A percentile compares a stretch with the other conserved stretches of the same genome.
phyloP scores from a whole-genome alignment of 2,888 invertebrate genomes.

The Metopia argyrocephala region DNA sequence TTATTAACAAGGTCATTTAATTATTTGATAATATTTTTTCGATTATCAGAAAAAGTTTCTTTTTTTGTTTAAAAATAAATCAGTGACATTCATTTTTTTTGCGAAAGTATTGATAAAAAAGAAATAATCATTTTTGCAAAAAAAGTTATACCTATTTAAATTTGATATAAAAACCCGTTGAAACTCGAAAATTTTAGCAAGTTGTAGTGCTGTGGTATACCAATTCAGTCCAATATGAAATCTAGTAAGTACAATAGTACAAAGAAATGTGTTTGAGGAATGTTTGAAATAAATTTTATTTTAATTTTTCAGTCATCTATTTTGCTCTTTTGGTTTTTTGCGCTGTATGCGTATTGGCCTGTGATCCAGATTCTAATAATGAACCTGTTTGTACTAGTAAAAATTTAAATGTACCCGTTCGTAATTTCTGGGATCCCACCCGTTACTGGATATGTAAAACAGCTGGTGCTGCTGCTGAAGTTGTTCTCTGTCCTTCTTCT shows the following conservation, averaged over 20 bases:
- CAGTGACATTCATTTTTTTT: too few relatives aligned
- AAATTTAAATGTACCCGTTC: slow-evolving; percentile 19
- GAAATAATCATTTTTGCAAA: too few relatives aligned
- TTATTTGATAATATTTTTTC: too few relatives aligned
- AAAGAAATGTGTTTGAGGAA: not conserved
- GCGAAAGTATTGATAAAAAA: too few relatives aligned
- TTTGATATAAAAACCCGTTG: too few relatives aligned
- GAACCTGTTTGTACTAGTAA: slow-evolving; percentile 37
- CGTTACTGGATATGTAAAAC: slow-evolving; percentile 34
- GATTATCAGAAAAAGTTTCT: too few relatives aligned
- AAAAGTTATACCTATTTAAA: too few relatives aligned
- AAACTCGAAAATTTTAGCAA: too few relatives aligned
- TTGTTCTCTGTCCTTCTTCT: not conserved
- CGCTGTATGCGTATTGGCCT: slow-evolving; percentile 29
- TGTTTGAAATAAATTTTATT: not conserved
- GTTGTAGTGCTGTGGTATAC: too few relatives aligned
- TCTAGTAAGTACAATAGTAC: not conserved
- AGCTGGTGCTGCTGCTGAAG: not conserved
- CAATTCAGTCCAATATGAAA: too few relatives aligned
- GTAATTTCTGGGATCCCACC: slow-evolving; percentile 54
- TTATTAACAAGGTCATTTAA: too few relatives aligned
- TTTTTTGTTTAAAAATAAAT: too few relatives aligned
- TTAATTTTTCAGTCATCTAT: not conserved
- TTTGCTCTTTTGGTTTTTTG: slow-evolving; percentile 33
- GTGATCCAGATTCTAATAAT: slow-evolving; percentile 56